Evolutionary conservation across 1,140 invertebrate species (phyloP).

Genomic region (Wasmannia auropunctata): DNA sequence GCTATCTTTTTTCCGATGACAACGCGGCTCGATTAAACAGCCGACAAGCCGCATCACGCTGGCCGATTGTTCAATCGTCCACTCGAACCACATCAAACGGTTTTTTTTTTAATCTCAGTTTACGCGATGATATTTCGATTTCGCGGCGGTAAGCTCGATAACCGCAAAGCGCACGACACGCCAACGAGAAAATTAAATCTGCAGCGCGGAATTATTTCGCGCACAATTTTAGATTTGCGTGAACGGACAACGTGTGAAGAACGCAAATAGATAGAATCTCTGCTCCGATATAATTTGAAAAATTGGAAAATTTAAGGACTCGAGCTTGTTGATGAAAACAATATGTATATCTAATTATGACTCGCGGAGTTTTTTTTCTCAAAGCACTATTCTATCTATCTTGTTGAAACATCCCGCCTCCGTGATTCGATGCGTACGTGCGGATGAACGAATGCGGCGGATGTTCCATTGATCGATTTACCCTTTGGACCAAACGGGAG

Average conservation of each 20-base stretch:
- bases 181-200: slow-evolving; percentile 12
- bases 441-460: background rate
- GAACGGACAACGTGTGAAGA: background rate
- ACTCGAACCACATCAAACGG: slow-evolving; percentile 13
- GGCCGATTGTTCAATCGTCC: slow-evolving; percentile 16
- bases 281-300: background rate
- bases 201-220: slow-evolving; percentile 13
- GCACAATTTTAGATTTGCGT: background rate
- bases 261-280: background rate
- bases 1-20: background rate
- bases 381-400: background rate
- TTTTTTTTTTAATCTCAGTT: slow-evolving; percentile 37
- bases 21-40: background rate
- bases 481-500: background rate
- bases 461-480: slow-evolving; percentile 20
- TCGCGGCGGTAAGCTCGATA: slow-evolving; percentile 1
- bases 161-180: background rate
- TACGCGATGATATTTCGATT: slow-evolving; percentile 16
- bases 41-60: background rate
- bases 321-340: background rate
- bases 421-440: background rate
- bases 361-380: background rate
- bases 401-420: background rate
- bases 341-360: background rate
- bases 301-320: background rate